These are phyloP conservation scores for Conus ventricosus DNA, from an alignment of 1,140 invertebrate genomes.

Conservation along the genomic window DNA sequence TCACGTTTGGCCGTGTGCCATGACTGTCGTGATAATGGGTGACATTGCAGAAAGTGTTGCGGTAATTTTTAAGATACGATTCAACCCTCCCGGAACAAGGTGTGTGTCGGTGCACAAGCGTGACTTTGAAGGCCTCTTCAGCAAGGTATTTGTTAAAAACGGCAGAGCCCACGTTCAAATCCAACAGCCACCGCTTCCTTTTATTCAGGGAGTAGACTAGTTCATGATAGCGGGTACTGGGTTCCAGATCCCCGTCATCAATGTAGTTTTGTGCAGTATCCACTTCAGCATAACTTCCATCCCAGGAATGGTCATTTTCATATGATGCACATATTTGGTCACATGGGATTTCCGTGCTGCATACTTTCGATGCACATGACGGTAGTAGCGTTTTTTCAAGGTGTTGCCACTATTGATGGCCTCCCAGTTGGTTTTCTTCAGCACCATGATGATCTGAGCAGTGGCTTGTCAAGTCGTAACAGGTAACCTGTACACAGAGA, in stretches of 20 bases:
- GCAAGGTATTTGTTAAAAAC: not conserved
- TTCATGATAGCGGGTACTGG: not conserved
- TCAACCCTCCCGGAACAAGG: not conserved
- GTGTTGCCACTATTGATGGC: slow-evolving; percentile 7
- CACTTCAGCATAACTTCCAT: not conserved
- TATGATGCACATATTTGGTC: not conserved
- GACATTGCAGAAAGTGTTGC: not conserved
- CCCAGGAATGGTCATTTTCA: not conserved
- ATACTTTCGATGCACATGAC: not conserved
- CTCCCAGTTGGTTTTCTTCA: not conserved
- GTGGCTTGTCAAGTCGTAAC: too few relatives aligned
- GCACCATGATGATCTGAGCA: not conserved
- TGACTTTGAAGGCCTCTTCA: not conserved
- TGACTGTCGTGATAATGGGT: slow-evolving; percentile 1
- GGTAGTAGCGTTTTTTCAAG: not conserved
- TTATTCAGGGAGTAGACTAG: not conserved
- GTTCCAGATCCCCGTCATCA: not conserved
- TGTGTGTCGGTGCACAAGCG: not conserved
- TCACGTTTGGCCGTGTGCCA: not conserved
- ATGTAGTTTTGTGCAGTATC: not conserved
- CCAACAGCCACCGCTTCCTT: not conserved
- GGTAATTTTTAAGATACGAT: not conserved
- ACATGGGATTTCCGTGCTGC: not conserved
- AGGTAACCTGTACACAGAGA: too few relatives aligned
- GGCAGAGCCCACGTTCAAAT: not conserved